phyloP scores from a whole-genome alignment of 2,888 invertebrate genomes.

The Parasteatoda lunata region DNA sequence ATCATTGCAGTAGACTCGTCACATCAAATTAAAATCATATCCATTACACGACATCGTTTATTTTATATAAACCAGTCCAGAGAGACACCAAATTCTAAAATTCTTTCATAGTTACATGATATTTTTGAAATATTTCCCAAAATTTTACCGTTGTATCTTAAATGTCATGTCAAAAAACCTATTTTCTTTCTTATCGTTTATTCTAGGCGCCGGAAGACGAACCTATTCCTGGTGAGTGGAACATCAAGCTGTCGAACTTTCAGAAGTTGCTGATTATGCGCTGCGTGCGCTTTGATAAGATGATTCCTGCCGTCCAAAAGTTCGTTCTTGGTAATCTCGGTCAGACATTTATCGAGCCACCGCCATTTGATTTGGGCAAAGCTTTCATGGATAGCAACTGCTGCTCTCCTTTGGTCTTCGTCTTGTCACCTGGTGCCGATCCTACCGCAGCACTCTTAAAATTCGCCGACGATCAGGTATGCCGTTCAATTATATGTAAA shows the following conservation, averaged over 20 bases:
- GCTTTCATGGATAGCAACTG: constrained; percentile 75
- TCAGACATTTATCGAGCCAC: constrained; percentile 75
- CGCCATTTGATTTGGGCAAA: constrained; percentile 76
- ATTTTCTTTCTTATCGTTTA: background rate
- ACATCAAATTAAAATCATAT: too few species aligned
- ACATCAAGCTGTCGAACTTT: constrained; percentile 73
- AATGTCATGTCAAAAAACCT: too few species aligned
- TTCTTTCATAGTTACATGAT: background rate
- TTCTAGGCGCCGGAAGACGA: constrained; percentile 67
- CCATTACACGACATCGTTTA: background rate
- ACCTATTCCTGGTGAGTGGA: constrained; percentile 74
- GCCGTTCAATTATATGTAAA: background rate
- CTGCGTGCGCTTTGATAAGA: constrained; percentile 76
- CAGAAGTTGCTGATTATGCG: constrained; percentile 75
- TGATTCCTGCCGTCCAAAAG: constrained; percentile 74
- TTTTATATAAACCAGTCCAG: background rate
- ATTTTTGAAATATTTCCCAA: background rate
- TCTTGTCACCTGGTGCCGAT: constrained; percentile 76
- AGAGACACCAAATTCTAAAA: background rate
- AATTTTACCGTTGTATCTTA: too few species aligned
- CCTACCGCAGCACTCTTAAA: constrained; percentile 75
- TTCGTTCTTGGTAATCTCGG: constrained; percentile 75
- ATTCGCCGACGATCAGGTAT: constrained; percentile 76
- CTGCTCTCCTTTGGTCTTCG: constrained; percentile 75
- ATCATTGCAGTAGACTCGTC: too few species aligned